phyloP scores from a whole-genome alignment of 23 tunicate species.

The Diplosoma virens region DNA sequence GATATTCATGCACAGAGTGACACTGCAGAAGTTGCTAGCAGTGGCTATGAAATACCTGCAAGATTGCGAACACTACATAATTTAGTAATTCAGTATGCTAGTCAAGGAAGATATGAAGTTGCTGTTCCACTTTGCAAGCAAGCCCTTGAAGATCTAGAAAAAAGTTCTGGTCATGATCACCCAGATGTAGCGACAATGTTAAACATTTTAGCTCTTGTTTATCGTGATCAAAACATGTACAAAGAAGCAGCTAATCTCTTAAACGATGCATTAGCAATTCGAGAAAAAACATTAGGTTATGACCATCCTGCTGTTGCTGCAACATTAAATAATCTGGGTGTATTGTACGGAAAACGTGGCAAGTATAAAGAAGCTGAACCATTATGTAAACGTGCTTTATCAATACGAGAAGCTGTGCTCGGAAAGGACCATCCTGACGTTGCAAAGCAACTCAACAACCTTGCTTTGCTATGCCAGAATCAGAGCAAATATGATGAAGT shows the following conservation, averaged over 20 bases:
- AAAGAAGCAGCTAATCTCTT: conserved; percentile 92
- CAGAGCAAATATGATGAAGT: conserved; percentile 97
- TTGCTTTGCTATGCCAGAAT: conserved; percentile 95
- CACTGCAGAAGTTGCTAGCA: conserved; percentile 57
- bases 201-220: conserved; percentile 95
- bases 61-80: conserved; percentile 93
- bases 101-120: conserved; percentile 98
- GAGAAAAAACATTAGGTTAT: conserved; percentile 94
- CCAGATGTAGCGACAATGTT: conserved; percentile 99
- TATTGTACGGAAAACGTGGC: conserved; percentile 96
- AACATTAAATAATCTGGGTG: conserved; percentile 92
- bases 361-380: conserved; percentile 99
- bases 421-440: conserved; percentile 99
- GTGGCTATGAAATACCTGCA: conserved; percentile 98
- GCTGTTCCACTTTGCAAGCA: conserved; percentile 99
- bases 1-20: conserved; percentile 28
- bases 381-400: conserved; percentile 89
- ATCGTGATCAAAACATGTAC: conserved; percentile 94
- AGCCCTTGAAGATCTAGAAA: conserved; percentile 95
- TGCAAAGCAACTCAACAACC: conserved; percentile 96
- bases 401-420: conserved; percentile 91
- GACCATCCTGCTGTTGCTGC: conserved; percentile 99
- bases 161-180: conserved; percentile 94
- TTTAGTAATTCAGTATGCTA: conserved; percentile 96
- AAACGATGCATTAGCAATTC: conserved; percentile 93